Conservation (phyloP, 2,113 vertebrate genomes). For the Propithecus coquereli region DNA sequence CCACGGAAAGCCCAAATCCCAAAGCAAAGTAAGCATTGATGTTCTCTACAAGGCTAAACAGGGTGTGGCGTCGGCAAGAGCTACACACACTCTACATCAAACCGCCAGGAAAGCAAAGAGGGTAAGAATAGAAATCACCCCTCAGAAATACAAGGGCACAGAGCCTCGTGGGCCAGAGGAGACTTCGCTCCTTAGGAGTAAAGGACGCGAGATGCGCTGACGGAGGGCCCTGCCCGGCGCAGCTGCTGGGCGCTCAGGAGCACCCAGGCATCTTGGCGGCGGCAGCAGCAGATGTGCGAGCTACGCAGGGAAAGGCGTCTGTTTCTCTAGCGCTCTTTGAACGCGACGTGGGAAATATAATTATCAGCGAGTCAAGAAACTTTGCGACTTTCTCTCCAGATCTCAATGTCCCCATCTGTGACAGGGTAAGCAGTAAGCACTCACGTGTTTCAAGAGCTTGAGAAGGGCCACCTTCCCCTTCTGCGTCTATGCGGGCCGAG, state of each 20-base stretch:
- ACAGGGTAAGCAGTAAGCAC: background rate
- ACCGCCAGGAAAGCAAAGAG: background rate
- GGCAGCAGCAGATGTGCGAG: background rate
- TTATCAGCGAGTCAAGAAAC: background rate
- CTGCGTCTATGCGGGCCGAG: accelerated
- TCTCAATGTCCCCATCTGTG: background rate
- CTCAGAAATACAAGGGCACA: background rate
- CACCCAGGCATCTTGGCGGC: accelerated
- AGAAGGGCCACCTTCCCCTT: background rate
- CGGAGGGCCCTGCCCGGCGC: background rate
- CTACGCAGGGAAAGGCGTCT: background rate
- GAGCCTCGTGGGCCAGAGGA: background rate
- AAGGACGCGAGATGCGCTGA: background rate
- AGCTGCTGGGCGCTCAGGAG: background rate
- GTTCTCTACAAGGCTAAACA: background rate
- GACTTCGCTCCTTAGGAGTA: background rate
- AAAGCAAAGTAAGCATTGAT: background rate
- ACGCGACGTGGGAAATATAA: background rate
- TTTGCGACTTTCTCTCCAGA: background rate
- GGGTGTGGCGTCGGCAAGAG: background rate
- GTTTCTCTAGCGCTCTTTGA: background rate
- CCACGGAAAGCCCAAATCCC: background rate
- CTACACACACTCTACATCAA: background rate
- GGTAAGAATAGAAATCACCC: background rate
- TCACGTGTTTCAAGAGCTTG: accelerated